Base-by-base conservation (phyloP, 23 tunicate genomes). In the Oikopleura albicans region DNA sequence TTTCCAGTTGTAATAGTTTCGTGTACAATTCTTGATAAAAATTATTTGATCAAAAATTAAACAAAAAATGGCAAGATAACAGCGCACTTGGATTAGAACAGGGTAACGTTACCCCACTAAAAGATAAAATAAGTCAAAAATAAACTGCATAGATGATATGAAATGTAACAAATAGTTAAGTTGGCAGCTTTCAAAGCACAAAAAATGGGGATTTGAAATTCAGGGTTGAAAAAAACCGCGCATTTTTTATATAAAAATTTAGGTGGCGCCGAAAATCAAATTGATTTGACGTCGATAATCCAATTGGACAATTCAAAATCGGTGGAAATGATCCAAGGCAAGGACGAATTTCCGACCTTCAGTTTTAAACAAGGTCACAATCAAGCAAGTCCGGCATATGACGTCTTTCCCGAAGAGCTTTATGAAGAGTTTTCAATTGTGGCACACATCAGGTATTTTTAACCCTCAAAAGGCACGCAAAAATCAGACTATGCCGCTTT, bases 391-490 rank as follows among this genome's bases (percentile, higher is more conserved):
- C 79, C 79, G 2, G 79, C 79, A 71, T 22, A 22, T 71, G 34
- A 71, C 2, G 79, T 71, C 27, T 71, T 71, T 71, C 79, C 79
- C 33, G 34, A 29, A 71, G 4, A 16, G 31, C 79, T 71, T 29
- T 71, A 71, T 37, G 37, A 71, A 29, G 79, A 71, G 4, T 71
- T 71, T 29, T 12, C 79, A 2, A 71, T 71, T 71, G 34, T 71
- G 28, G 79, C 79, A 31, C 27, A 71, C 79, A 71, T 71, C 79
- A 71, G 79, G 79, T 71, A 29, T 49, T 8, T 8, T 49, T 49
- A 8, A n/a, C n/a, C n/a, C n/a, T n/a, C n/a, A n/a, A n/a, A n/a
- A n/a, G n/a, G n/a, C n/a, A n/a, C n/a, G n/a, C n/a, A n/a, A n/a
- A n/a, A n/a, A n/a, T n/a, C n/a, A n/a, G n/a, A n/a, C n/a, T n/a